Percentiles rank a stretch among this genome's conserved stretches.
phyloP scores from a whole-genome alignment of 2,888 invertebrate genomes.

The Notodonta dromedarius region DNA sequence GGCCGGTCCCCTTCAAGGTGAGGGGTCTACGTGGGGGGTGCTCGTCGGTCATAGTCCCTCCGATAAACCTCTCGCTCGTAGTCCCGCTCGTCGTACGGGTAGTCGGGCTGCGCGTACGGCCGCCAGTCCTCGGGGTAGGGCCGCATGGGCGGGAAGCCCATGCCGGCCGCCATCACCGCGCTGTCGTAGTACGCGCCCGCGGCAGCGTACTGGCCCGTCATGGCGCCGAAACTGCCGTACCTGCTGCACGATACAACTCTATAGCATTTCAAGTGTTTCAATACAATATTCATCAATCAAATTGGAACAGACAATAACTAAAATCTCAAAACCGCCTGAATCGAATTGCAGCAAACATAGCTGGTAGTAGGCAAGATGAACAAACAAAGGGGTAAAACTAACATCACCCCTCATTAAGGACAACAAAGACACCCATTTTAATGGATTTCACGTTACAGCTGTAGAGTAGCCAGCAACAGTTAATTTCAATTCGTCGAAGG shows the following conservation, averaged over 20 bases:
- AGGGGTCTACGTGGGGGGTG: constrained; percentile 80
- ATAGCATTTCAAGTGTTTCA: not conserved
- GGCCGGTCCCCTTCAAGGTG: constrained; percentile 5
- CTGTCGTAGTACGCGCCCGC: constrained; percentile 72
- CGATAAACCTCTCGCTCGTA: constrained; percentile 84
- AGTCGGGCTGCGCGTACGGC: constrained; percentile 77
- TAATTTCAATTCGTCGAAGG: too few species aligned
- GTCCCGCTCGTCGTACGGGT: constrained; percentile 81
- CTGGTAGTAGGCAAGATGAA: too few species aligned
- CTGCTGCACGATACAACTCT: constrained; percentile 41
- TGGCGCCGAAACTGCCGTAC: constrained; percentile 77
- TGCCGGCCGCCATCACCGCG: constrained; percentile 75
- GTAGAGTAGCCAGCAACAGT: too few species aligned
- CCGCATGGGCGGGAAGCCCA: constrained; percentile 78
- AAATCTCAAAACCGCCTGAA: too few species aligned
- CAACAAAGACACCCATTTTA: too few species aligned
- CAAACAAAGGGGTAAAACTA: too few species aligned
- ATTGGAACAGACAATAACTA: too few species aligned
- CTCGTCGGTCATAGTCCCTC: constrained; percentile 87
- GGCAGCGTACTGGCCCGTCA: constrained; percentile 71
- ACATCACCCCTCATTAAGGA: too few species aligned
- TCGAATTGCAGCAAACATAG: too few species aligned
- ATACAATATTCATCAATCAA: not conserved
- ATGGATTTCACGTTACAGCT: too few species aligned
- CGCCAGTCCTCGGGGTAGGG: constrained; percentile 80